phyloP scores from a whole-genome alignment of 2,888 invertebrate genomes.

The Tachina grossa region DNA sequence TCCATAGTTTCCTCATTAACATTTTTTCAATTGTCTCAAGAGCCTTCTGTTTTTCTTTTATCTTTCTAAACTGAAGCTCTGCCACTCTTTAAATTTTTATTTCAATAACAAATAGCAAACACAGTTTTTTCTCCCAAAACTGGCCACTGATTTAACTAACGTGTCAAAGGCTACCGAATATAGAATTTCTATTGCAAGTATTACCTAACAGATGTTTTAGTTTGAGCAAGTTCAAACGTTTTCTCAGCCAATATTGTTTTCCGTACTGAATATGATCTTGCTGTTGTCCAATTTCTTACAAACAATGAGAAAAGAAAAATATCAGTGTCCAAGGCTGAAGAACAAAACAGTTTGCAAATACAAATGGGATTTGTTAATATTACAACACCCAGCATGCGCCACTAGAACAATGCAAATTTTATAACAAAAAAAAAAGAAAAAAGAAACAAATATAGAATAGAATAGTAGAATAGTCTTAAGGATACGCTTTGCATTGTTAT shows the following conservation, averaged over 20 bases:
- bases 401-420: conserved; percentile 70
- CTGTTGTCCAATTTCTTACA: conserved; percentile 33
- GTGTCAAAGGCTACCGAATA: conserved; percentile 72
- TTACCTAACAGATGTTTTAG: conserved; percentile 65
- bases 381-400: conserved; percentile 77
- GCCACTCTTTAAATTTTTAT: conserved; percentile 17
- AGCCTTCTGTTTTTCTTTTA: conserved; percentile 59
- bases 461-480: conserved; percentile 24
- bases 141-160: conserved; percentile 71
- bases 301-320: conserved; percentile 10
- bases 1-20: conserved; percentile 61
- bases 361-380: conserved; percentile 78
- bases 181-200: conserved; percentile 26
- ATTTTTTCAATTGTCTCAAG: conserved; percentile 47
- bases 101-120: conserved; percentile 61
- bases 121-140: conserved; percentile 69
- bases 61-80: background rate
- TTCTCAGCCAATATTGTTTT: conserved; percentile 46
- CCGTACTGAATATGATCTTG: conserved; percentile 36
- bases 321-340: conserved; percentile 30
- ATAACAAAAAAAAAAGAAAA: background rate
- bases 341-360: conserved; percentile 60
- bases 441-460: conserved; percentile 13
- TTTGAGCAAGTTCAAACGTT: background rate
- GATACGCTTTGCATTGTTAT: conserved; percentile 42